Evolutionary conservation across 1,140 invertebrate genomes (phyloP), one percentile per base, ranked within the genome.

Genomic region (Chironomus tepperi): DNA sequence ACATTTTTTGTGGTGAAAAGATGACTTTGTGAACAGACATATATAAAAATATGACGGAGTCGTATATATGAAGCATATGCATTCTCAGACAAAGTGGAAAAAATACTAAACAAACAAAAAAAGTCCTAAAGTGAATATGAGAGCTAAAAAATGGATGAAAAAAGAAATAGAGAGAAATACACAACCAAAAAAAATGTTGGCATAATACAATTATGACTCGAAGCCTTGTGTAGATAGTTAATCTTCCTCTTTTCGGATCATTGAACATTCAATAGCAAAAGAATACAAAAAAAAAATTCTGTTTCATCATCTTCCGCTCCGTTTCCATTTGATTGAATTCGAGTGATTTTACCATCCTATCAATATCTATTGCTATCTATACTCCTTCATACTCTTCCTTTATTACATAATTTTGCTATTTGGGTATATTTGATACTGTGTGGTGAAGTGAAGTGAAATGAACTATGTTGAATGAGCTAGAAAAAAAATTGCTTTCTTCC

Each of bases 181-280:
- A 1, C 24, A 34, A 34, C 24, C n/a, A n/a, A 34, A 34, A 34
- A 57, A 57, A 57, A 57, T 2, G 47, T 70, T 70, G 65, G 65
- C 8, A 57, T 18, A 70, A 70, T 21, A 16, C 65, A 70, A 70
- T 70, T 70, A 70, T 70, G 65, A 70, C 1, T 70, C 18, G 65
- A 70, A 70, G 18, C 18, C 16, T 70, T 21, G 65, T 18, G 18
- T 70, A 16, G 65, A 70, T 70, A 70, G 65, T 70, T 70, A 70
- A 70, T 70, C 65, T 70, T 70, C 65, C 65, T 57, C 47, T 21
- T 70, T 70, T 70, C 65, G 16, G 65, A 70, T 70, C 65, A 70
- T 70, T 70, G 65, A 70, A 21, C 16, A 70, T 18, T 70, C 65
- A 70, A 70, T 70, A 12, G 65, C 16, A 70, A 70, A 70, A 70